Conservation (phyloP, 37 sponge, comb jelly and placozoan species). For the Dysidea cf. avara region DNA sequence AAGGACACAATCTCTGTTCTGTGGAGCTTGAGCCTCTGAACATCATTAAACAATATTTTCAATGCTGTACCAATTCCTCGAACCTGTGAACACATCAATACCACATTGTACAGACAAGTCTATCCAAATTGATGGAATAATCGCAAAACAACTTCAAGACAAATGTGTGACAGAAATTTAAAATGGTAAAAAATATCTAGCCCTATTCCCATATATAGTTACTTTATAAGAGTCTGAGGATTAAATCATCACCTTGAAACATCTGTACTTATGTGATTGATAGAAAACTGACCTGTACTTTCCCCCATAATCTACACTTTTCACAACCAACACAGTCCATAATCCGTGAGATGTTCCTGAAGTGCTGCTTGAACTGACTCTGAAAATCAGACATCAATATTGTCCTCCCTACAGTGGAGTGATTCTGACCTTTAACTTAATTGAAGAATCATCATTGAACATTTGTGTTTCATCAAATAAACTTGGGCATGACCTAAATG, state of each 20-base stretch:
- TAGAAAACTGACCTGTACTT: slow-evolving; percentile 89
- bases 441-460: slow-evolving; percentile 72
- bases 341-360: slow-evolving; percentile 93
- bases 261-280: too few relatives aligned
- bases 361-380: slow-evolving; percentile 84
- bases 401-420: too few relatives aligned
- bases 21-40: slow-evolving; percentile 25
- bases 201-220: too few relatives aligned
- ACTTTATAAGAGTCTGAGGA: too few relatives aligned
- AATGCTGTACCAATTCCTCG: slow-evolving; percentile 91
- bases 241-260: too few relatives aligned
- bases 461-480: slow-evolving; percentile 90
- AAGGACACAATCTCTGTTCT: slow-evolving; percentile 86
- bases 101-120: not conserved
- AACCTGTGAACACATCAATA: slow-evolving; percentile 36
- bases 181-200: too few relatives aligned
- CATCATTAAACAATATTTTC: slow-evolving; percentile 85
- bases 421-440: slow-evolving; percentile 56
- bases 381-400: slow-evolving; percentile 5
- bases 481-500: slow-evolving; percentile 74
- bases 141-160: too few relatives aligned
- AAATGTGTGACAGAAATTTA: too few relatives aligned
- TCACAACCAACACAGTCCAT: slow-evolving; percentile 99
- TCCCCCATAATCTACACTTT: slow-evolving; percentile 97
- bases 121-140: too few relatives aligned